Conservation (phyloP, 2,888 invertebrate species). For the Gerosis bhagava region DNA sequence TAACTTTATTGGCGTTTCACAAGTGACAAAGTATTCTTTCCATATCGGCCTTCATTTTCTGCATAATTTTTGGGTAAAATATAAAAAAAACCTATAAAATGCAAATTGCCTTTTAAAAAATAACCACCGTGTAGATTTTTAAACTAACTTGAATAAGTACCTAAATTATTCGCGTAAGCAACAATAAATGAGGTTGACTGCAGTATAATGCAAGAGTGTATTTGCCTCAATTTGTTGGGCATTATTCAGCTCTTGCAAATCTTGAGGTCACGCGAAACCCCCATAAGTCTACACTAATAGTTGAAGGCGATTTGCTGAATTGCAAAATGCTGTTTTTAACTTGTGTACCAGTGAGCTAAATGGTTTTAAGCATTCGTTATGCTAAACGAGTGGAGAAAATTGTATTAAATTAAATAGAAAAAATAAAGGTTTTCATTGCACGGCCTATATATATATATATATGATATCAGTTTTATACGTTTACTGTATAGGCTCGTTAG, state of each 20-base stretch:
- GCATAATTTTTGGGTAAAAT: too few species aligned
- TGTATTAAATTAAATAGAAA: conserved; percentile 5
- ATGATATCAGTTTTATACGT: too few species aligned
- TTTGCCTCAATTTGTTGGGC: conserved; percentile 8
- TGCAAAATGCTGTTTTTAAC: conserved; percentile 24
- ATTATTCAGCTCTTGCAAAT: conserved; percentile 16
- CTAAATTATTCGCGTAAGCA: conserved; percentile 12
- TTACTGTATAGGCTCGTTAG: too few species aligned
- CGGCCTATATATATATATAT: too few species aligned
- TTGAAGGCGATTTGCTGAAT: conserved; percentile 23
- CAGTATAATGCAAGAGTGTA: conserved; percentile 17
- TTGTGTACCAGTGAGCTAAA: conserved; percentile 15
- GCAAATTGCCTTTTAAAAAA: too few species aligned
- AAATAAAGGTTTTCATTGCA: conserved; percentile 1
- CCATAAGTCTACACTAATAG: conserved; percentile 21
- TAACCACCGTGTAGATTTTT: too few species aligned
- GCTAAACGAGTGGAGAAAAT: conserved; percentile 14
- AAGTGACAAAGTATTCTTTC: too few species aligned
- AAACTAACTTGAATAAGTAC: too few species aligned
- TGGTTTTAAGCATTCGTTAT: conserved; percentile 18
- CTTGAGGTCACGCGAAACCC: conserved; percentile 9
- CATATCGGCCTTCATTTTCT: too few species aligned
- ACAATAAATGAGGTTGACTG: conserved; percentile 21
- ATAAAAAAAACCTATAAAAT: too few species aligned
- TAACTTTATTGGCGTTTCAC: too few species aligned